A percentile compares a stretch with the other conserved stretches of the same genome.
These are phyloP conservation scores for Uropsilus gracilis DNA, from an alignment of 2,113 vertebrate species.

Conservation along the genomic window DNA sequence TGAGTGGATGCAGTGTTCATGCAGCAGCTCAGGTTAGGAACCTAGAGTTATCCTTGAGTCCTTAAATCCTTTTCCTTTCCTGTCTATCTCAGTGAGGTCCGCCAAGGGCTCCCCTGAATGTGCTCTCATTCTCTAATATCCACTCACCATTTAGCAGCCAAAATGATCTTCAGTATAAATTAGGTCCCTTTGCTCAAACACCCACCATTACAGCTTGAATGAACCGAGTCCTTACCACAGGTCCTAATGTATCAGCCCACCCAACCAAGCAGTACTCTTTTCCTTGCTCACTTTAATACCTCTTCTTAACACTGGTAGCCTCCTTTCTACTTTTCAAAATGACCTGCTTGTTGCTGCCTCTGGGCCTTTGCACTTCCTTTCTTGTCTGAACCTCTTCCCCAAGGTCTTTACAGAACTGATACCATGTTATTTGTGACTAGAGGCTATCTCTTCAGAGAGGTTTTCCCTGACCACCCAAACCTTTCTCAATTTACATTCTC, in stretches of 20 bases:
- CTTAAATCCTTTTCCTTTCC: not conserved
- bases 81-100: not conserved
- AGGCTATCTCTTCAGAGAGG: not conserved
- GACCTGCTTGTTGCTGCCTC: not conserved
- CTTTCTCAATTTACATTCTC: not conserved
- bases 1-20: not conserved
- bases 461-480: not conserved
- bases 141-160: not conserved
- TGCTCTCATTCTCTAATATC: not conserved
- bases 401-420: not conserved
- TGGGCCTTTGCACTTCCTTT: not conserved
- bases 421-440: not conserved
- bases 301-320: not conserved
- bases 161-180: not conserved
- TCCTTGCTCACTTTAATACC: not conserved
- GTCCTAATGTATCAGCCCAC: not conserved
- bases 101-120: not conserved
- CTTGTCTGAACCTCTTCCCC: not conserved
- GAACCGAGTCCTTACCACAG: not conserved
- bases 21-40: not conserved
- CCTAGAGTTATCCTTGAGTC: not conserved
- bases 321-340: not conserved
- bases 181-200: not conserved
- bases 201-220: not conserved
- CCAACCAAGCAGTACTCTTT: too few species aligned